Evolutionary conservation across 2,888 invertebrate species (phyloP), one percentile per base, ranked within the genome.

Genomic region (Trachelus iudaicus): DNA sequence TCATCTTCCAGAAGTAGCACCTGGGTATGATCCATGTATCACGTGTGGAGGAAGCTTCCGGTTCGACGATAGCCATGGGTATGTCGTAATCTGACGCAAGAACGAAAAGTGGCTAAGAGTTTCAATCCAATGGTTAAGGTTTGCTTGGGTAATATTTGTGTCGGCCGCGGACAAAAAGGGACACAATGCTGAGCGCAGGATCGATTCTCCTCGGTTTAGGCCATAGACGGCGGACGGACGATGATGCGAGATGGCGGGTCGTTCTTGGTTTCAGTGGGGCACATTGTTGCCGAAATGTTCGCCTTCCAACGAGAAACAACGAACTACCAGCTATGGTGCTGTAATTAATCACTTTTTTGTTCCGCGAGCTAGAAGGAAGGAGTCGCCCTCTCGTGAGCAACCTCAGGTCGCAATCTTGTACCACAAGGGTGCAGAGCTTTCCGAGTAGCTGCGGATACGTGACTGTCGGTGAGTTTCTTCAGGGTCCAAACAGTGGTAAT

Each of bases 181-280:
- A 90, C 90, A 90, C 89, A 90, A 90, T 89, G 88, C 88, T 84
- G 81, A 78, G 82, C 83, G 83, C 83, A 85, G 88, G 89, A 90
- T 90, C 89, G 90, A 90, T 91, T 91, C 90, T 90, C 89, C 88
- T 89, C 90, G 89, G 87, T 88, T 85, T 76, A 78, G 74, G 56
- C 74, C 74, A 34, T 34, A 68, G 76, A 77, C 33, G 15, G 81
- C 82, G 82, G 77, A 77, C 80, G 80, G 84, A 33, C 31, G 75
- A 81, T 81, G 80, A 77, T 69, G 80, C 71, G 77, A 31, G 71
- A 23, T 71, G 71, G 31, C 31, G 71, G 71, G 31, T 75, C 71
- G 56, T 37, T 69, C 76, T 75, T 79, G 76, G 75, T 76, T 76
- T 75, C 81, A 77, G 79, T 81, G 82, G 83, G 81, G 82, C 82